Base-by-base conservation (phyloP, 1,140 invertebrate species). In the Paramacrobiotus metropolitanus region DNA sequence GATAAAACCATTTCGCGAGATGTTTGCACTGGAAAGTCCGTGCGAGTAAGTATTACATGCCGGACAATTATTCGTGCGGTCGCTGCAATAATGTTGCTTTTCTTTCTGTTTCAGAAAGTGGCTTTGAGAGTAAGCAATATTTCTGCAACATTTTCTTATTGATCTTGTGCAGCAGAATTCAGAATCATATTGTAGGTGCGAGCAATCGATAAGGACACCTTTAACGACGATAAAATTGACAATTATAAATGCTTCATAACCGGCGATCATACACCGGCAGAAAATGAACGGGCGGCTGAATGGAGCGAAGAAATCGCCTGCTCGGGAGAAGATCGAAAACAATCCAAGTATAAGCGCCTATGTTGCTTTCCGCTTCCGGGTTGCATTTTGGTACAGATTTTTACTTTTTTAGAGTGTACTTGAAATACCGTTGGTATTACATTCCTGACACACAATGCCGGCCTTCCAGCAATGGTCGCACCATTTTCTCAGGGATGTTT, bases 181-280 rank as follows among this genome's bases (percentile, higher is more conserved):
- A n/a, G n/a, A n/a, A n/a, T n/a, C n/a, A n/a, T n/a, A n/a, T n/a
- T n/a, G n/a, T n/a, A n/a, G n/a, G n/a, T 55, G 9, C 48, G 48
- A 55, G 48, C 48, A 18, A 55, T 55, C 48, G 48, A 55, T 24
- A 55, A 55, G 48, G 48, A 55, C 24, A 55, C 24, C 15, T 55
- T 55, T 24, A 55, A 55, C 48, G 48, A 55, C 24, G 48, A 24
- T 55, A 55, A 9, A 55, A 55, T 55, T 55, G 48, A 55, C 48
- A 55, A 55, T 24, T 55, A 55, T 24, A 55, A 55, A 28, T 55
- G 48, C 48, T 55, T 55, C 48, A 55, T 55, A 9, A 55, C 48
- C 9, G 48, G 48, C 15, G 48, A 55, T 24, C 15, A 55, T 55
- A 15, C 48, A 24, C 48, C 48, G 24, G 48, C 48, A 9, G 48